Base-by-base conservation (phyloP, 2,888 invertebrate genomes). In the Dynastes tityus region DNA sequence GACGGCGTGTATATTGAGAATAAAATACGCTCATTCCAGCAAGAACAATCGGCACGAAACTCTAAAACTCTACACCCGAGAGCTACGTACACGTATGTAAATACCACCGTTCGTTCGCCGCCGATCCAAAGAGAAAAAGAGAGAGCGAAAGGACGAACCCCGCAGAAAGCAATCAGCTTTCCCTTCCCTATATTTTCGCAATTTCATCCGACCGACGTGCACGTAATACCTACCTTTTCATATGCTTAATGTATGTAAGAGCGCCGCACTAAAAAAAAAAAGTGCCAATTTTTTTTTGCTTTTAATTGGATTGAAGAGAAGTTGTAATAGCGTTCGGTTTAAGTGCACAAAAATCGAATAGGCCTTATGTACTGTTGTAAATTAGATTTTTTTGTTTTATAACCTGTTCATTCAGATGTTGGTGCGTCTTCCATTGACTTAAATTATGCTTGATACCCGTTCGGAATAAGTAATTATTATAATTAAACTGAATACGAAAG, bases 91-190 rank as follows among this genome's bases (percentile, higher is more conserved):
- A 32, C 32, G 5, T 32, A 32, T 5, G 5, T 32, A 16, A 16
- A 16, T 16, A 27, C 61, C 22, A 22, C 29, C 27, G 37, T 2
- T n/a, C n/a, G 53, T 55, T 55, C 16, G 55, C 6, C 22, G 65
- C 65, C 40, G 29, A 45, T 67, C 22, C 65, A 45, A 67, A 55
- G 8, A 67, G 22, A 67, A 67, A 67, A 67, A 67, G 65, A 67
- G 65, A 67, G 65, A 67, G 65, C 65, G 65, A 40, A 67, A 67
- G 65, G 65, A 67, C 45, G 22, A 67, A 67, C 22, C 65, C 65
- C 65, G 65, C 65, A 67, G 65, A 67, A 67, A 67, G 65, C 40
- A 65, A 45, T 67, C 65, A 67, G 65, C 65, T 67, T 67, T 67
- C 65, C 65, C 65, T 67, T 67, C 65, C 65, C 65, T 27, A 55